phyloP scores from a whole-genome alignment of 2,113 vertebrate genomes.

The Takifugu bimaculatus region DNA sequence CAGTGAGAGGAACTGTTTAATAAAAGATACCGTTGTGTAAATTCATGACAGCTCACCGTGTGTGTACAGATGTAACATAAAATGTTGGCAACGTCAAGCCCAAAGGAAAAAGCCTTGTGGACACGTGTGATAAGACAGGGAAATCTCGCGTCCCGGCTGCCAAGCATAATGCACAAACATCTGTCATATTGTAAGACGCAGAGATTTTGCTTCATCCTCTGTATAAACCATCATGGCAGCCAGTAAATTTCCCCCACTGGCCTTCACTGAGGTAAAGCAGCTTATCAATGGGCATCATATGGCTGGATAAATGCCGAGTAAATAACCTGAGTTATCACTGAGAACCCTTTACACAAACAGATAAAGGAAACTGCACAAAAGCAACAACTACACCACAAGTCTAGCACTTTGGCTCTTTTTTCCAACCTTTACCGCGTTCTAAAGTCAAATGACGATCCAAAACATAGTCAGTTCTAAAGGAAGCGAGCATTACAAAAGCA shows the following conservation, averaged over 20 bases:
- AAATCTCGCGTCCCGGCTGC: constrained; percentile 9
- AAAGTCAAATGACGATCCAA: too few species aligned
- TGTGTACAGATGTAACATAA: constrained; percentile 23
- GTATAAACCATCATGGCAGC: constrained; percentile 2
- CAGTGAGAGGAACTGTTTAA: constrained; percentile 21
- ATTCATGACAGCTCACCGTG: constrained; percentile 7
- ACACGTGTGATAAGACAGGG: constrained; percentile 39
- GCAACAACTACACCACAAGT: background rate
- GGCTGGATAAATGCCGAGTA: background rate
- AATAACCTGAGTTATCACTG: background rate
- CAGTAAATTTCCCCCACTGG: constrained; percentile 13
- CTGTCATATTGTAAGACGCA: constrained; percentile 19
- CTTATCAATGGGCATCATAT: constrained; percentile 30
- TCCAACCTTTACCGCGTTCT: too few species aligned
- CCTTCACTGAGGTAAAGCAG: constrained; percentile 24
- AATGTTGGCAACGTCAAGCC: constrained; percentile 22
- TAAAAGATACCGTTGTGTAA: constrained; percentile 35
- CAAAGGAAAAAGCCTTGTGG: constrained; percentile 25
- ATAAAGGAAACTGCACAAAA: background rate
- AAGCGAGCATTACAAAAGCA: too few species aligned
- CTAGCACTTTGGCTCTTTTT: too few species aligned
- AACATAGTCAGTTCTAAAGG: too few species aligned
- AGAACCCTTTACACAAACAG: background rate
- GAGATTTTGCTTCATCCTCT: constrained; percentile 12
- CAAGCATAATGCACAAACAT: constrained; percentile 17